phyloP scores from a whole-genome alignment of 2,888 invertebrate species.

The Drosophila neonasuta region DNA sequence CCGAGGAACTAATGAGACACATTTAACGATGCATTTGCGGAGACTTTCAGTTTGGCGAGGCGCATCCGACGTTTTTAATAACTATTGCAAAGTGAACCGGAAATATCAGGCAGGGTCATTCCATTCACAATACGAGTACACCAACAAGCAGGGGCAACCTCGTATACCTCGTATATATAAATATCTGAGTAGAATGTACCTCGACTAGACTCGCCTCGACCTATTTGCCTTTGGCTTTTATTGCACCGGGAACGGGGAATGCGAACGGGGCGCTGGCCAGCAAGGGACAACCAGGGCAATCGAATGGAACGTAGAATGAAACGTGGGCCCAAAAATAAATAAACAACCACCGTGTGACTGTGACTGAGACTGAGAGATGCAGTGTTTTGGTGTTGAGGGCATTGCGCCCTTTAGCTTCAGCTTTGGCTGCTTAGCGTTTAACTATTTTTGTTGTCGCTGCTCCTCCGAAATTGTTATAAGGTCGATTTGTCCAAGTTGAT shows the following conservation, averaged over 20 bases:
- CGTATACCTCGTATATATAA: slow-evolving; percentile 8
- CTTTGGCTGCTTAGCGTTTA: slow-evolving; percentile 29
- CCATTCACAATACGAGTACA: slow-evolving; percentile 28
- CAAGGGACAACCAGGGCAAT: slow-evolving; percentile 23
- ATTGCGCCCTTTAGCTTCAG: slow-evolving; percentile 47
- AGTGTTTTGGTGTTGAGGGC: slow-evolving; percentile 52
- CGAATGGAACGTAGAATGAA: slow-evolving; percentile 29
- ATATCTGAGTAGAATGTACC: slow-evolving; percentile 26
- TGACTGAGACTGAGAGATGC: slow-evolving; percentile 23
- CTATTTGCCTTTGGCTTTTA: slow-evolving; percentile 71
- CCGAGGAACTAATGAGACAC: slow-evolving; percentile 65
- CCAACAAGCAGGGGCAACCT: slow-evolving; percentile 17
- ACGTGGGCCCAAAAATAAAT: slow-evolving; percentile 41
- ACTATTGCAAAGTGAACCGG: slow-evolving; percentile 73
- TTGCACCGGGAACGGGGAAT: slow-evolving; percentile 50
- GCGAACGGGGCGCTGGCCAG: slow-evolving; percentile 5
- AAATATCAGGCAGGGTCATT: slow-evolving; percentile 59
- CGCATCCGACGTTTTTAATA: slow-evolving; percentile 64
- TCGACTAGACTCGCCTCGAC: slow-evolving; percentile 38
- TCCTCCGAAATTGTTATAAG: slow-evolving; percentile 34
- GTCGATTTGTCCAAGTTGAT: slow-evolving; percentile 45
- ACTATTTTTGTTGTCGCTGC: slow-evolving; percentile 6
- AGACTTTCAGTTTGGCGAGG: slow-evolving; percentile 33
- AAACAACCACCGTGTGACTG: slow-evolving; percentile 55
- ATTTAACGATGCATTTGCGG: slow-evolving; percentile 61